phyloP scores from a whole-genome alignment of 2,797 vertebrate genomes.

The Bryconaethiops microstoma region DNA sequence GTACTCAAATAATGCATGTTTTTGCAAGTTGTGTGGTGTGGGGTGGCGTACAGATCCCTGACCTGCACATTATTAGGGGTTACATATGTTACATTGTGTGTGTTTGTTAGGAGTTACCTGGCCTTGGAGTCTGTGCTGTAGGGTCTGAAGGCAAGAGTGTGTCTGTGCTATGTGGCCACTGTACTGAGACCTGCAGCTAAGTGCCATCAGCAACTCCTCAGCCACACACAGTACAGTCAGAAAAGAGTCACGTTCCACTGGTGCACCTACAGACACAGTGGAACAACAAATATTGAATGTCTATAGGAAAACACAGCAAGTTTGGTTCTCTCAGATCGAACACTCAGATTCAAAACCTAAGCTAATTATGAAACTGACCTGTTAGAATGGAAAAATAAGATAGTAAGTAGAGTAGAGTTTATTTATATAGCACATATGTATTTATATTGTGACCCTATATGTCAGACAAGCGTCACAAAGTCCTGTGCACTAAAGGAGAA shows the following conservation, averaged over 20 bases:
- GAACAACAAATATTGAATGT: neutral
- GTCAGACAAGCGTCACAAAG: too few relatives aligned
- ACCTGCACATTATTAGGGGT: too few relatives aligned
- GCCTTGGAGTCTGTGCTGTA: constrained; percentile 58
- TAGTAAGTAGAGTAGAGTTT: too few relatives aligned
- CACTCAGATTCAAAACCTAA: neutral
- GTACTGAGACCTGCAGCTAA: constrained; percentile 64
- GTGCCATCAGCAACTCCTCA: constrained; percentile 65
- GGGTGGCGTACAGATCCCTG: too few relatives aligned
- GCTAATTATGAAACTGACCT: neutral
- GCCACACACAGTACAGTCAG: constrained; percentile 59
- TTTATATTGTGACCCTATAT: too few relatives aligned
- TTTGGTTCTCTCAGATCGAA: neutral
- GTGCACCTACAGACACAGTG: constrained; percentile 59
- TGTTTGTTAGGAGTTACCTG: constrained; percentile 60
- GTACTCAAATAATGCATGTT: too few relatives aligned
- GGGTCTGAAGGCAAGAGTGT: constrained; percentile 60
- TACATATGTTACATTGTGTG: too few relatives aligned
- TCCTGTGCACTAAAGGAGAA: too few relatives aligned
- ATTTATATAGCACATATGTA: too few relatives aligned
- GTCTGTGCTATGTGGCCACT: constrained; percentile 54
- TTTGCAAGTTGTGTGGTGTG: too few relatives aligned
- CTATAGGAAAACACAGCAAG: neutral
- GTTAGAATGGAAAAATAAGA: too few relatives aligned
- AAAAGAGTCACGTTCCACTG: constrained; percentile 36